Evolutionary conservation across 1,140 invertebrate genomes (phyloP).

Genomic region (Lutraria rhynchaena): DNA sequence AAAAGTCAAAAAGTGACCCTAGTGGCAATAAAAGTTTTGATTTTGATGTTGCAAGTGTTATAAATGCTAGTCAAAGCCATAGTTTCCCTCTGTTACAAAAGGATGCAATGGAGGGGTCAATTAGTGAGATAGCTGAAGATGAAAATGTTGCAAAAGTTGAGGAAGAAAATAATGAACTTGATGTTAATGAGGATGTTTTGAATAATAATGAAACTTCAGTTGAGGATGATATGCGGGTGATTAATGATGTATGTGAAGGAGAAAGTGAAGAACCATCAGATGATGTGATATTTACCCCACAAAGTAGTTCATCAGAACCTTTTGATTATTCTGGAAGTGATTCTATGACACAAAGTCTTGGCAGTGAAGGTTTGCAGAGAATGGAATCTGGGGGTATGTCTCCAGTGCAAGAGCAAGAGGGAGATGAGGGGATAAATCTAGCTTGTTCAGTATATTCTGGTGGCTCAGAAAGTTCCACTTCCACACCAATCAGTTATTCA

Average conservation of each 20-base stretch:
- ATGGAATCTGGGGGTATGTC: constrained; percentile 36
- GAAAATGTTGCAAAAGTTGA: not conserved
- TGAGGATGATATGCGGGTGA: too few relatives aligned
- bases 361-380: constrained; percentile 11
- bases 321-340: constrained; percentile 42
- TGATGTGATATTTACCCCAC: constrained; percentile 12
- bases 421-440: constrained; percentile 27
- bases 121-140: constrained; percentile 16
- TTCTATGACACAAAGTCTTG: not conserved
- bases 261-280: not conserved
- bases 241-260: too few relatives aligned
- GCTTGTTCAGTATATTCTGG: constrained; percentile 28
- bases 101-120: constrained; percentile 41
- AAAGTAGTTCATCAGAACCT: constrained; percentile 34
- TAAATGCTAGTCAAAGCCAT: constrained; percentile 62
- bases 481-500: constrained; percentile 66
- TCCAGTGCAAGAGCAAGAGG: constrained; percentile 36
- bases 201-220: constrained; percentile 46
- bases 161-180: constrained; percentile 4
- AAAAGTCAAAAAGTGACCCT: constrained; percentile 81
- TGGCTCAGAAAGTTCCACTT: constrained; percentile 63
- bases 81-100: constrained; percentile 73
- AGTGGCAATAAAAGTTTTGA: constrained; percentile 74
- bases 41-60: constrained; percentile 63
- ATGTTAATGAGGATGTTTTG: constrained; percentile 42